Percentiles rank a stretch among this genome's conserved stretches.
These are phyloP conservation scores for Philereme vetulata DNA, from an alignment of 2,888 invertebrate species.

Conservation along the genomic window DNA sequence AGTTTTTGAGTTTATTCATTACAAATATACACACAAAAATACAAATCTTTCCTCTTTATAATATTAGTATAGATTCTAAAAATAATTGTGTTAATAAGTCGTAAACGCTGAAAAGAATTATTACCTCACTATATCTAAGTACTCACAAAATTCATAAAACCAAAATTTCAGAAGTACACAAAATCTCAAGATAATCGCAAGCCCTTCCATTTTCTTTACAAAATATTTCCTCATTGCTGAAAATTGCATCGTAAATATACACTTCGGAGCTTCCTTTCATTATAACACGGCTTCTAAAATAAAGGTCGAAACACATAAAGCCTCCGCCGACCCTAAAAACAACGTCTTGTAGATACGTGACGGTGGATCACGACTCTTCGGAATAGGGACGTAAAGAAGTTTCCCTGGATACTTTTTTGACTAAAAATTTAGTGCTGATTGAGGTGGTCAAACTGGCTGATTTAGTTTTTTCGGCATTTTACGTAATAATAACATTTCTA, in stretches of 20 bases:
- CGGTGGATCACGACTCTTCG: slow-evolving; percentile 37
- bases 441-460: not conserved
- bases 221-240: slow-evolving; percentile 28
- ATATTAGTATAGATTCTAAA: slow-evolving; percentile 47
- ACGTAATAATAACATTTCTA: no score
- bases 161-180: slow-evolving; percentile 21
- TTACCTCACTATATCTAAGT: slow-evolving; percentile 7
- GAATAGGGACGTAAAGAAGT: slow-evolving; percentile 22
- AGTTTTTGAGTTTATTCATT: no score
- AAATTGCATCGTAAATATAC: slow-evolving; percentile 32
- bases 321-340: slow-evolving; percentile 52
- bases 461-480: not conserved
- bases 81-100: slow-evolving; percentile 48
- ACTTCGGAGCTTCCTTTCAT: slow-evolving; percentile 32
- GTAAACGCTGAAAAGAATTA: slow-evolving; percentile 32
- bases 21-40: no score
- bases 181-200: slow-evolving; percentile 21
- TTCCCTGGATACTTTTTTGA: not conserved
- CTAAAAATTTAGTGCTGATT: slow-evolving; percentile 3
- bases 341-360: slow-evolving; percentile 54
- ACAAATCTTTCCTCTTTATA: no score
- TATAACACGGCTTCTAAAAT: slow-evolving; percentile 32
- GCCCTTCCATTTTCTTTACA: slow-evolving; percentile 18
- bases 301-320: slow-evolving; percentile 45
- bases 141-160: slow-evolving; percentile 11